Percentiles rank a stretch among this genome's conserved stretches.
Conservation (phyloP, 1,140 invertebrate genomes). For the Bilobella aurantiaca region DNA sequence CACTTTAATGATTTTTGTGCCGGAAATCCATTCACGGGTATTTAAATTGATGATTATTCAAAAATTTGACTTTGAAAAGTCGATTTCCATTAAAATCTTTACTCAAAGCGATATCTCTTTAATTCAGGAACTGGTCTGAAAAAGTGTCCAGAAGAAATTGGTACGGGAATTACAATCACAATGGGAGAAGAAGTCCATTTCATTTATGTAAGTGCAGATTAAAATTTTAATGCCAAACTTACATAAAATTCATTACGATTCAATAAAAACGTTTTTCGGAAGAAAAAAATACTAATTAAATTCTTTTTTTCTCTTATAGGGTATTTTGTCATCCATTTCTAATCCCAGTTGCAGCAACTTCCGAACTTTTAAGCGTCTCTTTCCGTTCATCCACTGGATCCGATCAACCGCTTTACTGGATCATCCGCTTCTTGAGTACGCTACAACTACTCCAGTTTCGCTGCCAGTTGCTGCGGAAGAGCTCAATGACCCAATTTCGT, state of each 20-base stretch:
- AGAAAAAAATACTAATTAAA: background rate
- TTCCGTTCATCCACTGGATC: background rate
- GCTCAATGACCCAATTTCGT: too few species aligned
- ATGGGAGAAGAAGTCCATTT: slow-evolving; percentile 1
- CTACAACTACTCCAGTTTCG: background rate
- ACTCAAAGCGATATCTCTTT: too few species aligned
- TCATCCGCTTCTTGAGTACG: background rate
- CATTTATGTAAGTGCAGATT: background rate
- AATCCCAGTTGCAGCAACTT: background rate
- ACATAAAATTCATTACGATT: too few species aligned
- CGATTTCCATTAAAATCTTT: too few species aligned
- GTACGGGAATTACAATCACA: slow-evolving; percentile 1
- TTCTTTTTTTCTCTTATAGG: background rate
- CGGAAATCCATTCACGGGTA: background rate
- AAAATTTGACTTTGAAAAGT: too few species aligned
- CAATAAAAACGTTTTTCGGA: background rate
- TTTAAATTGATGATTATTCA: background rate
- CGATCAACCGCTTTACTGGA: background rate
- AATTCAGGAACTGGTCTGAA: background rate
- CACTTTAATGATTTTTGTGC: background rate
- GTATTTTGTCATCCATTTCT: background rate
- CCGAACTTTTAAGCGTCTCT: background rate
- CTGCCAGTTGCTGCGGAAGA: too few species aligned
- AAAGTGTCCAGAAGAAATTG: background rate
- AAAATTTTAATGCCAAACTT: background rate